A percentile compares a stretch with the other conserved stretches of the same genome.
phyloP scores from a whole-genome alignment of 2,888 invertebrate species.

The Leucozona laternaria region DNA sequence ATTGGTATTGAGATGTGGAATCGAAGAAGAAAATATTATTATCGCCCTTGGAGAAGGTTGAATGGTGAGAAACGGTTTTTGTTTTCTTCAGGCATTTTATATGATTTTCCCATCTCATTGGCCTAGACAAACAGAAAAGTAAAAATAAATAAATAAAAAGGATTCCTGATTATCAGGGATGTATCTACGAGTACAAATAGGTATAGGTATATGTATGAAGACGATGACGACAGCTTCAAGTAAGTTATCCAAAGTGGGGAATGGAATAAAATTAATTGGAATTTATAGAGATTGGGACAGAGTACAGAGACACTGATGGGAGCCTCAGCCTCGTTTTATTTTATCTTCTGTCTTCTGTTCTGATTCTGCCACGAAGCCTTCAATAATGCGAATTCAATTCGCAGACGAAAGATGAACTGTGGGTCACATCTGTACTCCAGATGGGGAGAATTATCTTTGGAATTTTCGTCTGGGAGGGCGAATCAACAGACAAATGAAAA shows the following conservation, averaged over 20 bases:
- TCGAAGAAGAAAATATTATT: conserved; percentile 50
- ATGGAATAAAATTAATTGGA: conserved; percentile 55
- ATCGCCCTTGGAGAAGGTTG: conserved; percentile 75
- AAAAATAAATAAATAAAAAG: conserved; percentile 54
- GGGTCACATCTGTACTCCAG: conserved; percentile 74
- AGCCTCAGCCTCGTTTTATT: conserved; percentile 46
- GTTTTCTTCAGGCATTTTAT: conserved; percentile 15
- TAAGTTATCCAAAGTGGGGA: conserved; percentile 67
- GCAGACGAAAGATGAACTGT: conserved; percentile 75
- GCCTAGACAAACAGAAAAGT: conserved; percentile 10
- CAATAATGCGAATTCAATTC: conserved; percentile 75
- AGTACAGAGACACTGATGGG: conserved; percentile 6
- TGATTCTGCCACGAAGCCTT: conserved; percentile 40
- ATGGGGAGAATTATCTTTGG: conserved; percentile 70
- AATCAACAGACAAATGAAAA: conserved; percentile 60
- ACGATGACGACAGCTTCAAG: conserved; percentile 39
- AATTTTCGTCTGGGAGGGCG: conserved; percentile 62
- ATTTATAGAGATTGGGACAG: conserved; percentile 57
- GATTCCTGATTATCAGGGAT: conserved; percentile 49
- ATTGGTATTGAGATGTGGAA: background rate
- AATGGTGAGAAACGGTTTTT: conserved; percentile 66
- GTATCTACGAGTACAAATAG: background rate
- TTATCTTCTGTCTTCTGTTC: conserved; percentile 15
- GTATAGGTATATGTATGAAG: too few species aligned
- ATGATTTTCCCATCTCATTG: conserved; percentile 60